A percentile compares a stretch with the other conserved stretches of the same genome.
phyloP scores from a whole-genome alignment of 2,113 vertebrate species.

The Nipponia nippon region DNA sequence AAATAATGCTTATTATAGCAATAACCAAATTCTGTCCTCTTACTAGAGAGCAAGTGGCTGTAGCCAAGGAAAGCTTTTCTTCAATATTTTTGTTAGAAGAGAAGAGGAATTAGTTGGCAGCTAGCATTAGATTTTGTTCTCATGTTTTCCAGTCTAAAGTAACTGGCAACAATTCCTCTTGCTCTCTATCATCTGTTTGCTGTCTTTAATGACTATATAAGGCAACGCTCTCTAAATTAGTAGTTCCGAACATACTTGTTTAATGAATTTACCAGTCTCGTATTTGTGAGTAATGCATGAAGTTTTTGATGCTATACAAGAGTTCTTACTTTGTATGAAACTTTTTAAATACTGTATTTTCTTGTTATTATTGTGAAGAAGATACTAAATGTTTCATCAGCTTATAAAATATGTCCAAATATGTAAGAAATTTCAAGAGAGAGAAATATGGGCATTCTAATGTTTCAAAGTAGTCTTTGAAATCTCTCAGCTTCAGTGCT shows the following conservation, averaged over 20 bases:
- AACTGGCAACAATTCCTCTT: slow-evolving; percentile 64
- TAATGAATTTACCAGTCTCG: slow-evolving; percentile 46
- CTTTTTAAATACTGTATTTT: neutral
- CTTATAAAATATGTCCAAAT: neutral
- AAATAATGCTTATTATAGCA: neutral
- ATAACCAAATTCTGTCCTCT: neutral
- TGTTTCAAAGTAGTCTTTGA: neutral
- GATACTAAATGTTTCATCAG: neutral
- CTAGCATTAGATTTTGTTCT: slow-evolving; percentile 46
- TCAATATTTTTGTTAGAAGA: slow-evolving; percentile 41
- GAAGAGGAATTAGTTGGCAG: slow-evolving; percentile 63
- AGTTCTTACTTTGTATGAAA: neutral
- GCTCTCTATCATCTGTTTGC: slow-evolving; percentile 56
- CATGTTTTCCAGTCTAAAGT: slow-evolving; percentile 73
- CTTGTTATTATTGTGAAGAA: neutral
- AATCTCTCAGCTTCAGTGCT: neutral
- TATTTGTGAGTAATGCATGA: slow-evolving; percentile 3
- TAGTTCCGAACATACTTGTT: slow-evolving; percentile 38
- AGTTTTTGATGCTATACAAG: neutral
- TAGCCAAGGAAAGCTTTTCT: slow-evolving; percentile 13
- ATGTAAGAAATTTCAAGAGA: neutral
- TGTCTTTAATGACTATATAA: slow-evolving; percentile 70
- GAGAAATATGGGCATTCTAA: neutral
- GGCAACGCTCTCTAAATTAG: slow-evolving; percentile 54
- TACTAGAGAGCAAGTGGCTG: slow-evolving; percentile 13